A percentile compares a stretch with the other conserved stretches of the same genome.
Evolutionary conservation across 2,113 vertebrate species (phyloP).

Genomic region (Hassar affinis): DNA sequence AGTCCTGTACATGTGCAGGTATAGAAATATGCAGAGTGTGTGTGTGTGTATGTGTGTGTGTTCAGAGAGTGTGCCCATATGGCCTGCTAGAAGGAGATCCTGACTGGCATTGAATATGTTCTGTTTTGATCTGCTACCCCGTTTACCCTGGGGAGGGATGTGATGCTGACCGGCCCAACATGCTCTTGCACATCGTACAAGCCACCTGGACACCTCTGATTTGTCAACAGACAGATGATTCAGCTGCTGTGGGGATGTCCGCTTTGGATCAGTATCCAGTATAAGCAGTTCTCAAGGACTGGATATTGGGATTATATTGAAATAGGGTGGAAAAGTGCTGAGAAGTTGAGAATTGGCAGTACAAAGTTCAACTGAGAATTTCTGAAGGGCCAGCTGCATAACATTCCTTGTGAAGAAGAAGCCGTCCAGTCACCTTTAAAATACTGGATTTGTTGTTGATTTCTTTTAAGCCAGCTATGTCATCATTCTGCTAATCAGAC

Average conservation of each 20-base stretch:
- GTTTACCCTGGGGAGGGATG: too few species aligned
- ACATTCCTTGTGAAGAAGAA: neutral
- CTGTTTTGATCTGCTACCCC: neutral
- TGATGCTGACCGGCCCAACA: too few species aligned
- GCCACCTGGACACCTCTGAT: neutral
- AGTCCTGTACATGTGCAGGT: too few species aligned
- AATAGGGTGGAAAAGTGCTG: too few species aligned
- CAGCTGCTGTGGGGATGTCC: neutral
- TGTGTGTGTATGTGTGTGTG: too few species aligned
- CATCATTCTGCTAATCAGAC: neutral
- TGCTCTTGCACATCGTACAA: neutral
- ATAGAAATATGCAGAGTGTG: too few species aligned
- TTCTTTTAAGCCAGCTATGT: too few species aligned
- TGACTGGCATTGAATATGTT: neutral
- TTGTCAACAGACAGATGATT: neutral
- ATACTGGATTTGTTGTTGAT: neutral
- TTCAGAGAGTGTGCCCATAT: too few species aligned
- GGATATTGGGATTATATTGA: neutral
- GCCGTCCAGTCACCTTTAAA: neutral
- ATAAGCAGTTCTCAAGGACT: neutral
- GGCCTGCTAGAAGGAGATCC: too few species aligned
- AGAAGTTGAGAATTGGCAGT: too few species aligned
- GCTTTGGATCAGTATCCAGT: neutral
- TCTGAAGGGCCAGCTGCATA: neutral
- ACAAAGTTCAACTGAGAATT: neutral